Percentiles rank a stretch among this genome's conserved stretches.
These are phyloP conservation scores for Ormyrus nitidulus DNA, from an alignment of 2,888 invertebrate genomes.

Conservation along the genomic window DNA sequence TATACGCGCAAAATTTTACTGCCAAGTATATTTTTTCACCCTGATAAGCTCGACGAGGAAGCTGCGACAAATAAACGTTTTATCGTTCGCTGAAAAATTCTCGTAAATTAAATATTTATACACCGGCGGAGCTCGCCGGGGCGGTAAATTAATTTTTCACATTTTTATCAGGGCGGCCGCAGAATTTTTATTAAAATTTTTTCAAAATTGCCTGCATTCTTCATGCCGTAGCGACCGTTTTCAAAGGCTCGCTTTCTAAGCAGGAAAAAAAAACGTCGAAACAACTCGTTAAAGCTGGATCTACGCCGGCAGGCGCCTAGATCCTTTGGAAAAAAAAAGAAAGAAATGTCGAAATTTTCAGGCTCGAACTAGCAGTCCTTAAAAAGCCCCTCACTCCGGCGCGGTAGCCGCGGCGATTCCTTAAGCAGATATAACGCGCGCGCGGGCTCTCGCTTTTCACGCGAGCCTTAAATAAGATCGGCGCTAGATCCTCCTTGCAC, in stretches of 20 bases:
- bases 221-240: no score
- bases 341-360: slow-evolving; percentile 30
- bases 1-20: no score
- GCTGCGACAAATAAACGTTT: not conserved
- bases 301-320: no score
- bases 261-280: no score
- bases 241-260: no score
- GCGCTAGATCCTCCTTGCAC: not conserved
- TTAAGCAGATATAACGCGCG: slow-evolving; percentile 15
- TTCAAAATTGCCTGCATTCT: no score
- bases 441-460: slow-evolving; percentile 24
- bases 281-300: no score
- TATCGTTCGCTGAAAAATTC: slow-evolving; percentile 3
- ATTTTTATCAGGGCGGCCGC: not conserved
- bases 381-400: not conserved
- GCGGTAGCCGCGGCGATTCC: no score
- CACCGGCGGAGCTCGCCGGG: not conserved
- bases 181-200: no score
- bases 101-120: not conserved
- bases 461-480: slow-evolving; percentile 50
- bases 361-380: slow-evolving; percentile 16
- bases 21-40: not conserved
- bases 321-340: not conserved
- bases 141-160: slow-evolving; percentile 1
- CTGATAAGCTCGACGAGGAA: slow-evolving; percentile 9